Evolutionary conservation across 2,888 invertebrate species (phyloP).

Genomic region (Geophilus truncorum): DNA sequence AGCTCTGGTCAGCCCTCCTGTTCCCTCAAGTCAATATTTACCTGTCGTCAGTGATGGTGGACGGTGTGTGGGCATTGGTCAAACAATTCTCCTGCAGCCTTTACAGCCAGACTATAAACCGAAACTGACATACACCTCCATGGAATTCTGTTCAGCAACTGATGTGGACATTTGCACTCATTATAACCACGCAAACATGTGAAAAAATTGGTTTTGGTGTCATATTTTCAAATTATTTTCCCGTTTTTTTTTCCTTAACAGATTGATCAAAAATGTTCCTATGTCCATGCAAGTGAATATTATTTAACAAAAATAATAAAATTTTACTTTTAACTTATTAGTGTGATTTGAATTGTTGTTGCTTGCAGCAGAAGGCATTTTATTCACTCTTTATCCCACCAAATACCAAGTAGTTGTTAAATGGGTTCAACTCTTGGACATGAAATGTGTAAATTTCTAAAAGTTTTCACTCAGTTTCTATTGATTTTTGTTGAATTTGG

Average conservation of each 20-base stretch:
- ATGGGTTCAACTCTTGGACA: neutral
- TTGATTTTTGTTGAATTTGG: neutral
- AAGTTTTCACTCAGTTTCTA: no score
- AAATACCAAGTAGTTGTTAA: neutral
- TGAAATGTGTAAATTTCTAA: neutral
- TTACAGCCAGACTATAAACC: neutral
- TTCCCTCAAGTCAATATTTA: neutral
- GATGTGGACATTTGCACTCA: neutral
- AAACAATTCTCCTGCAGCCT: neutral
- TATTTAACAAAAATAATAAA: neutral
- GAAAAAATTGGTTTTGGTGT: neutral
- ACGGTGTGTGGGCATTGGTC: neutral
- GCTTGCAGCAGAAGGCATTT: neutral
- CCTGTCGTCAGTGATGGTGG: neutral
- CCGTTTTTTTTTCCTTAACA: neutral
- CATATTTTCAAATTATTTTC: neutral
- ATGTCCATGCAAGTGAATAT: neutral
- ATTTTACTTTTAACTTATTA: no score
- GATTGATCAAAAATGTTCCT: neutral
- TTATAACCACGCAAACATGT: neutral
- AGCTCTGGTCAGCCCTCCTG: neutral
- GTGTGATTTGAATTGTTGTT: neutral
- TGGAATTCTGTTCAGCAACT: slow-evolving; percentile 6
- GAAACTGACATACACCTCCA: neutral
- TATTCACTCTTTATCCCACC: neutral